Percentiles rank a stretch among this genome's conserved stretches.
Conservation (phyloP, 2,888 invertebrate species). For the Hesperia comma region DNA sequence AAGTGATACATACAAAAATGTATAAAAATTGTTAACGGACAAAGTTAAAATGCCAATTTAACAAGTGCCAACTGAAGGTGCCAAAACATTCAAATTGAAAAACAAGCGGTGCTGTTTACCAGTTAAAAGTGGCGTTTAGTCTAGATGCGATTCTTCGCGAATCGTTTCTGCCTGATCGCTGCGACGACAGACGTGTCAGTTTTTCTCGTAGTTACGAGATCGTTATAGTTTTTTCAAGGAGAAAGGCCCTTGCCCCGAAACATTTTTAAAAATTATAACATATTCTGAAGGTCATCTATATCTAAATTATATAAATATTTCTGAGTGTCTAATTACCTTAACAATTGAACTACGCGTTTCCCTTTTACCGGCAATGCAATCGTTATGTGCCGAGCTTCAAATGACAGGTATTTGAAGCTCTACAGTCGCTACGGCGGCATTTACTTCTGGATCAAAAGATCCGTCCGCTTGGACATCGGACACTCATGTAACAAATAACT, state of each 20-base stretch:
- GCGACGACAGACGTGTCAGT: conserved; percentile 19
- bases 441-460: too few relatives aligned
- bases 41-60: not conserved
- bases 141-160: conserved; percentile 1
- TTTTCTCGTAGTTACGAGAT: conserved; percentile 20
- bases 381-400: too few relatives aligned
- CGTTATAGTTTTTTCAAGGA: conserved; percentile 34
- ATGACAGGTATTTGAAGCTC: too few relatives aligned
- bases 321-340: too few relatives aligned
- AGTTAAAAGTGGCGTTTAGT: conserved; percentile 5
- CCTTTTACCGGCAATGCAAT: too few relatives aligned
- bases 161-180: conserved; percentile 8
- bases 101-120: conserved; percentile 2
- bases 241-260: conserved; percentile 33
- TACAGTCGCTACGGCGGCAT: too few relatives aligned
- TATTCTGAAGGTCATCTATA: conserved; percentile 17
- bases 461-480: too few relatives aligned
- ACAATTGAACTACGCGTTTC: too few relatives aligned
- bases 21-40: not conserved
- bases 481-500: too few relatives aligned
- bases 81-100: conserved; percentile 8
- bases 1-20: too few relatives aligned
- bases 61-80: not conserved
- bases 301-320: too few relatives aligned
- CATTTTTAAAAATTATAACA: conserved; percentile 7